These are phyloP conservation scores for Pseudolaguvia tuberculata DNA, from an alignment of 2,113 vertebrate genomes.

Conservation along the genomic window DNA sequence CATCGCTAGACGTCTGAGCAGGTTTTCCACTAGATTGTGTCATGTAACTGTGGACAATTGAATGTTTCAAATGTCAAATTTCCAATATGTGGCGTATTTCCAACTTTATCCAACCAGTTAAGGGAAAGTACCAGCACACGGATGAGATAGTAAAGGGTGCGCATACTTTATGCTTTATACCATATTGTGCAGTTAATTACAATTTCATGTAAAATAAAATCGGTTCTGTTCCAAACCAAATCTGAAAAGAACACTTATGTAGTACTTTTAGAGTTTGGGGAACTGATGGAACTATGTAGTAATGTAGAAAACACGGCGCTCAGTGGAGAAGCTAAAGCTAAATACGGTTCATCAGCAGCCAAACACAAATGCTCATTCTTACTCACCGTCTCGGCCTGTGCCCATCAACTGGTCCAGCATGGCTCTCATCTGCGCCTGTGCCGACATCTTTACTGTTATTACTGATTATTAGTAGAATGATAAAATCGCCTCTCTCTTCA, in stretches of 20 bases:
- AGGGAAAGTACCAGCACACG: not conserved
- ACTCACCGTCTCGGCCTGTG: conserved; percentile 93
- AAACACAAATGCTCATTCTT: not conserved
- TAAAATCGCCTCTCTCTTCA: not conserved
- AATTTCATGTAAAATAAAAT: no score
- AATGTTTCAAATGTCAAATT: no score
- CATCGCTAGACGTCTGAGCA: not conserved
- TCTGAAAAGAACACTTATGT: not conserved
- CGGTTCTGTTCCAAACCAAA: not conserved
- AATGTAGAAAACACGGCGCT: not conserved
- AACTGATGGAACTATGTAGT: not conserved
- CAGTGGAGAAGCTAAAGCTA: not conserved
- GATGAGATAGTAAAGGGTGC: not conserved
- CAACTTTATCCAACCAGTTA: not conserved
- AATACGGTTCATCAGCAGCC: not conserved
- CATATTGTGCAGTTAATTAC: not conserved
- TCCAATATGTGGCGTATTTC: no score
- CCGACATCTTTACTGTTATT: conserved; percentile 78
- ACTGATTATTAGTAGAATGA: not conserved
- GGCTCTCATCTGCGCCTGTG: conserved; percentile 96
- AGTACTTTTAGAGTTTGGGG: not conserved
- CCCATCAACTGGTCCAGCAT: conserved; percentile 99
- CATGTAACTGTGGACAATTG: not conserved
- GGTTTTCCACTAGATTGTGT: not conserved
- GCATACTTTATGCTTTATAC: not conserved